These are phyloP conservation scores for Oncorhynchus mykiss DNA, from an alignment of 2,113 vertebrate species.

Conservation along the genomic window DNA sequence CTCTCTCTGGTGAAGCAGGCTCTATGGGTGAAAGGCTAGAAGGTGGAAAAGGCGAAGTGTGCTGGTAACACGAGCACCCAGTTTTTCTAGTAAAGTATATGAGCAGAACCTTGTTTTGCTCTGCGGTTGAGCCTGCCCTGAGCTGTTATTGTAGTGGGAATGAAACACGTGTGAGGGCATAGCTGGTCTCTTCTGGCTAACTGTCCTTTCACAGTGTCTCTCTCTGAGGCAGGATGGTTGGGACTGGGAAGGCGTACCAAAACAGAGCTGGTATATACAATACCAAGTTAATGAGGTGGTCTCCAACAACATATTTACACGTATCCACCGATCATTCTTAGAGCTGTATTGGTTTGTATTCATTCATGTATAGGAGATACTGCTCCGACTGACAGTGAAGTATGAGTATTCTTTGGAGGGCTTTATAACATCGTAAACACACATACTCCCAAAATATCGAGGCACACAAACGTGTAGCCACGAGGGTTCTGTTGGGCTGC, in stretches of 20 bases:
- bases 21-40: background rate
- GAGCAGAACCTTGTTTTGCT: conserved; percentile 16
- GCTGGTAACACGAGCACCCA: conserved; percentile 5
- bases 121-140: background rate
- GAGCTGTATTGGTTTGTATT: background rate
- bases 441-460: background rate
- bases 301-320: background rate
- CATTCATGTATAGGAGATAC: background rate
- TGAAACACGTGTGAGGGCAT: background rate
- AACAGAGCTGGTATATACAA: background rate
- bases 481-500: background rate
- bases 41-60: background rate
- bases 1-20: background rate
- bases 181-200: conserved; percentile 6
- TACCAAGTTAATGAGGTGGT: background rate
- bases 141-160: conserved; percentile 5
- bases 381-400: background rate
- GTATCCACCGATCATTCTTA: background rate
- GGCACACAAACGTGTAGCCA: background rate
- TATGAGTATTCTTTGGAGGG: background rate
- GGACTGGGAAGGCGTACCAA: background rate
- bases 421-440: background rate
- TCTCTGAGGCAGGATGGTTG: background rate
- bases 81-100: conserved; percentile 26
- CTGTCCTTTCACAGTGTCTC: background rate